Evolutionary conservation across 2,797 vertebrate genomes (phyloP), one percentile per base, ranked within the genome.

Genomic region (Atherinosoma microstoma): DNA sequence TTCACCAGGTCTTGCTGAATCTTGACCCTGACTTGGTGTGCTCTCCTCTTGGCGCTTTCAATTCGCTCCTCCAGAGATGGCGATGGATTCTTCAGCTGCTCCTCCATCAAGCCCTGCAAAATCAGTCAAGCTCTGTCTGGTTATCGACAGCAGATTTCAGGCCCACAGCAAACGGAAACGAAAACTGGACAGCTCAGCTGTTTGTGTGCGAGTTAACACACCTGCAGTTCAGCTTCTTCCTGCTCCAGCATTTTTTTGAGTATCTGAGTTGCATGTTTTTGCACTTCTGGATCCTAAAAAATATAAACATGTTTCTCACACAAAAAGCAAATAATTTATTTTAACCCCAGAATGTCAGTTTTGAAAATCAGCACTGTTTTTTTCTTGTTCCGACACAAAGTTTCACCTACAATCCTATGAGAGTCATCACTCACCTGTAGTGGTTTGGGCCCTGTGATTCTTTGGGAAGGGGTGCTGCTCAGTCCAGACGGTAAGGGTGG

Each of bases 221-320:
- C 97, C 97, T 97, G 97, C 34, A 98, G 89, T 27, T 98, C 97
- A 0, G 95, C 94, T 82, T 98, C 96, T 75, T 97, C 97, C 85
- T 98, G 97, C 59, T 95, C 92, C 90, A 98, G 93, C 97, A 98
- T 98, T 76, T 96, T 97, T 75, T 92, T 93, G 65, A 98, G 96
- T 83, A 98, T 98, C 91, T 98, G 94, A 40, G 94, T 92, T 20
- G 96, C 97, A 1, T 98, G 97, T 84, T 96, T 98, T 83, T 97
- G 96, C 64, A 98, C 95, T 76, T 97, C 94, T 0, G 96, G 94
- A 81, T 97, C 96, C 97, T 98, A 32, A 53, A 67, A 70, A 45
- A 63, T 3, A n/a, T 58, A 62, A 47, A 0, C 1, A 51, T 3
- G 16, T 57, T 35, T 2, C 22, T 20, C 47, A 60, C 20, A 54